These are phyloP conservation scores for Australoheros scitulus DNA, from an alignment of 2,113 vertebrate species.

Conservation along the genomic window DNA sequence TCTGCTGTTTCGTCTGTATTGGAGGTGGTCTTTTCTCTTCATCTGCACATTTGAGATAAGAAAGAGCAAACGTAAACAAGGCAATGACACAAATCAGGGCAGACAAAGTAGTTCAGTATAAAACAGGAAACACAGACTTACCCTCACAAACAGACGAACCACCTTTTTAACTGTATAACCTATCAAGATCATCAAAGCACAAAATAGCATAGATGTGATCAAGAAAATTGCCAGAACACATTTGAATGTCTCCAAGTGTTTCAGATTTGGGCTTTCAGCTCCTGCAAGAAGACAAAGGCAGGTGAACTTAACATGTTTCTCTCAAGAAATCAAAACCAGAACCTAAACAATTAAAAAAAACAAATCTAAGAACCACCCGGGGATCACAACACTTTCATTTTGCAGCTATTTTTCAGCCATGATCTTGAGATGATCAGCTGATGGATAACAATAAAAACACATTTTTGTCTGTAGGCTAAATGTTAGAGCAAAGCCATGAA, in stretches of 20 bases:
- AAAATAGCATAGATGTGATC: background rate
- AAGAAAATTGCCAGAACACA: background rate
- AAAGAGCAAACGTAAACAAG: too few relatives aligned
- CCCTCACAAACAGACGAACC: background rate
- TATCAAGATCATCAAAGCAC: background rate
- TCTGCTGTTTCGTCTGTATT: background rate
- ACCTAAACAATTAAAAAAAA: too few relatives aligned
- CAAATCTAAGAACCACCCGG: too few relatives aligned
- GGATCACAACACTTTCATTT: too few relatives aligned
- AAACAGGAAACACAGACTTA: background rate
- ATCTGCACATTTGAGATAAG: background rate
- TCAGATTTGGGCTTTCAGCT: background rate
- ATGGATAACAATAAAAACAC: too few relatives aligned
- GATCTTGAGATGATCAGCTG: too few relatives aligned
- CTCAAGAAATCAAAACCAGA: too few relatives aligned
- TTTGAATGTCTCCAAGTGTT: background rate
- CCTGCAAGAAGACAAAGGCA: background rate
- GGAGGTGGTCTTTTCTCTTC: background rate
- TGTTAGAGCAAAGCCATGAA: too few relatives aligned
- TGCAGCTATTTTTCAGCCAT: too few relatives aligned
- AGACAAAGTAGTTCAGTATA: background rate
- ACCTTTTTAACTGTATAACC: background rate
- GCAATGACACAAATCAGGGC: background rate
- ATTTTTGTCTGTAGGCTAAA: too few relatives aligned
- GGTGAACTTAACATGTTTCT: background rate